phyloP scores from a whole-genome alignment of 2,113 vertebrate species.

The Meles meles region DNA sequence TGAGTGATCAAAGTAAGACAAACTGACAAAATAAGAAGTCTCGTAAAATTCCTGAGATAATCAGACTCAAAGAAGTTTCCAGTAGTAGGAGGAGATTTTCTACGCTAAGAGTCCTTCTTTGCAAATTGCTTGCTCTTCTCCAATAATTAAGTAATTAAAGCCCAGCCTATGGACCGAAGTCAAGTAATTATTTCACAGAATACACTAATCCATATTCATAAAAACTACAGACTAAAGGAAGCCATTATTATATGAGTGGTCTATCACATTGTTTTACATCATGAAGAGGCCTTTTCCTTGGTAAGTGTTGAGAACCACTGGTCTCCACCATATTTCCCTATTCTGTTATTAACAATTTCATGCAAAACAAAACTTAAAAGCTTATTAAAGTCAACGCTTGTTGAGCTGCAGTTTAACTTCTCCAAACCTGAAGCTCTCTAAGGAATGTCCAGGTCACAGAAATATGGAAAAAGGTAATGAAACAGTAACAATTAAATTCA shows the following conservation, averaged over 20 bases:
- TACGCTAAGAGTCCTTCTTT: not conserved
- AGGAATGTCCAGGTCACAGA: not conserved
- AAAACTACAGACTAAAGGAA: not conserved
- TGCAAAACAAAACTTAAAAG: not conserved
- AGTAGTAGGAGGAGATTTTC: not conserved
- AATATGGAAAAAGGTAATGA: conserved; percentile 23
- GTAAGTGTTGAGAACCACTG: not conserved
- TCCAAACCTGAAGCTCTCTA: not conserved
- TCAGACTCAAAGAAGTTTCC: not conserved
- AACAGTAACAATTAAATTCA: not conserved
- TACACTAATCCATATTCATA: not conserved
- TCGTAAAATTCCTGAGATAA: not conserved
- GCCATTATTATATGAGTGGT: not conserved
- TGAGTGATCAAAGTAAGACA: not conserved
- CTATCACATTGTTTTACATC: not conserved
- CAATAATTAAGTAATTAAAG: not conserved
- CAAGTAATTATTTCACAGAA: conserved; percentile 10
- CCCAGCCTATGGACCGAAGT: not conserved
- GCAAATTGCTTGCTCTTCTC: not conserved
- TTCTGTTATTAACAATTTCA: not conserved
- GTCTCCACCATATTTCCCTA: not conserved
- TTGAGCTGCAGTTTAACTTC: conserved; percentile 31
- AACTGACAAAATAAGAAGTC: not conserved
- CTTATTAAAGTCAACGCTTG: not conserved
- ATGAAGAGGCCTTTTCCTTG: not conserved